phyloP scores from a whole-genome alignment of 2,888 invertebrate species.

The Aspidapion aeneum region DNA sequence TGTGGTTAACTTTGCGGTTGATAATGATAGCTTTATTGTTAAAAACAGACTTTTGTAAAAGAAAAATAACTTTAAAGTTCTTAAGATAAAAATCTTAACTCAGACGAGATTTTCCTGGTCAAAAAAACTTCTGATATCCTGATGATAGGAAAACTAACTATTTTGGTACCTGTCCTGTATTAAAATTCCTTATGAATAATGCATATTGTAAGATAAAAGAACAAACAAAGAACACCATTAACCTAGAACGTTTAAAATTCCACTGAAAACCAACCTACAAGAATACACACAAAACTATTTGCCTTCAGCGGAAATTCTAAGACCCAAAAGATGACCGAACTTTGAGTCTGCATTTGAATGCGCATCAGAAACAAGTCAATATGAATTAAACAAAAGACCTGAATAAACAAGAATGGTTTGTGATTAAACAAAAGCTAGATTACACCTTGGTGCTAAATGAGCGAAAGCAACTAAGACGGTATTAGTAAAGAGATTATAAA shows the following conservation, averaged over 20 bases:
- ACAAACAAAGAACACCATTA: not conserved
- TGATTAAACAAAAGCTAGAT: not conserved
- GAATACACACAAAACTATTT: not conserved
- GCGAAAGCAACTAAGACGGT: too few species aligned
- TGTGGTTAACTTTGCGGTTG: too few species aligned
- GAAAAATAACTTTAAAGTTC: too few species aligned
- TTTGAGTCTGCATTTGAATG: not conserved
- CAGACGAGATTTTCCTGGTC: too few species aligned
- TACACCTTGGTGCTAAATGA: not conserved
- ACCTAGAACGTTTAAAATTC: not conserved
- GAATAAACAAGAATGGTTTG: not conserved
- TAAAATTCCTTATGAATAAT: not conserved
- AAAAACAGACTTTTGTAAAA: too few species aligned
- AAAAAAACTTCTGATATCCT: too few species aligned
- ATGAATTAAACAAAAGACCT: not conserved
- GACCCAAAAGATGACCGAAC: not conserved
- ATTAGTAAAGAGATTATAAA: too few species aligned
- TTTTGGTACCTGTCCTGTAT: too few species aligned
- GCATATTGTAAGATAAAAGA: not conserved
- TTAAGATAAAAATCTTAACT: too few species aligned
- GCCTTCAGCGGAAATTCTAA: too few species aligned
- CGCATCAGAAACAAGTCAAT: not conserved
- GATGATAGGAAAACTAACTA: too few species aligned
- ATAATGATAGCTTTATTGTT: too few species aligned
- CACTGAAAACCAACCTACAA: not conserved